phyloP scores from a whole-genome alignment of 2,797 vertebrate species.

The Dromococcyx pavoninus region DNA sequence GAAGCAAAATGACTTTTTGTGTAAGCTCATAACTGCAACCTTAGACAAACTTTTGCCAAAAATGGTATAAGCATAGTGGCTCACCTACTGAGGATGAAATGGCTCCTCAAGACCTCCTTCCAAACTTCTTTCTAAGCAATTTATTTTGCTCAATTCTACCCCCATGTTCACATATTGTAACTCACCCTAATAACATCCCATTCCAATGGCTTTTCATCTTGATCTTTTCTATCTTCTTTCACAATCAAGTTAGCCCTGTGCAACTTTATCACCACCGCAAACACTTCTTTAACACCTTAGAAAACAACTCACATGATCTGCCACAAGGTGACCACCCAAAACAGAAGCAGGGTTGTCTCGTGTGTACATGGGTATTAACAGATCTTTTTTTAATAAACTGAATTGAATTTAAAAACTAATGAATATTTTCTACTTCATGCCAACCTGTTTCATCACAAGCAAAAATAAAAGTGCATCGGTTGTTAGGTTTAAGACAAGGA shows the following conservation, averaged over 20 bases:
- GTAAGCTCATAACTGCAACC: not conserved
- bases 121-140: not conserved
- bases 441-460: not conserved
- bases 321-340: not conserved
- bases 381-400: not conserved
- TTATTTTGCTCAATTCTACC: not conserved
- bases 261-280: not conserved
- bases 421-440: not conserved
- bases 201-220: not conserved
- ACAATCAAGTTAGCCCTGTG: not conserved
- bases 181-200: not conserved
- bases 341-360: not conserved
- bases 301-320: not conserved
- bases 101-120: not conserved
- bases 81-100: rapidly evolving
- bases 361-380: rapidly evolving
- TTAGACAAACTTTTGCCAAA: not conserved
- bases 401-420: not conserved
- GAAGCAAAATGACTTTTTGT: not conserved
- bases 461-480: not conserved
- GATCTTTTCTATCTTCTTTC: not conserved
- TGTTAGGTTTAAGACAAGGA: not conserved
- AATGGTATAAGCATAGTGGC: not conserved
- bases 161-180: not conserved
- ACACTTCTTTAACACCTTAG: not conserved